Base-by-base conservation (phyloP, 1,140 invertebrate species). In the Dinoponera quadriceps region DNA sequence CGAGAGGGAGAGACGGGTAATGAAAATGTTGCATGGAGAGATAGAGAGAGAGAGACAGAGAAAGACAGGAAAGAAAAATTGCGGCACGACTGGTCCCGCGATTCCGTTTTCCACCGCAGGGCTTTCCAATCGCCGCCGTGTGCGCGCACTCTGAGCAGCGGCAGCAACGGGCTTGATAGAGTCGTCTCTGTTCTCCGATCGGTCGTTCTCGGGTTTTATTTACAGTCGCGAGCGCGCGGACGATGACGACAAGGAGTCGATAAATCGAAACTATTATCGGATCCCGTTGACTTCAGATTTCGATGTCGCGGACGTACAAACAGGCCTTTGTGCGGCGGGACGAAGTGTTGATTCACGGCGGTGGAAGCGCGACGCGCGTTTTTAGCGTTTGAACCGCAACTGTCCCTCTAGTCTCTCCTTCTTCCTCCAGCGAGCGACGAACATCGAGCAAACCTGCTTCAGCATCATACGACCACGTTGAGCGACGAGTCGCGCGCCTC, bases 21-120 rank as follows among this genome's bases (percentile, higher is more conserved):
- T 82, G 22, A 33, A 80, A 80, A 80, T 14, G 51, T 44, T 33
- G 25, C 33, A 22, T 33, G 55, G 9, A 75, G 51, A 44, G n/a
- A n/a, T n/a, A n/a, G n/a, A n/a, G n/a, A n/a, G n/a, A 29, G 33
- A 14, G 49, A 55, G 22, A n/a, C n/a, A n/a, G 3, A 33, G 3
- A 63, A 54, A 77, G 44, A 73, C 4, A 49, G 22, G 60, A 48
- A 55, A 38, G 72, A 44, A 60, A 51, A 66, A 78, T 77, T 86
- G 18, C 16, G 29, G 20, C n/a, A 22, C 29, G 14, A 68, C 18
- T 54, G 33, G 4, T 29, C 29, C 38, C 54, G 33, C 22, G 38
- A 71, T 71, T 80, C 13, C 65, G 49, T 48, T 57, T 80, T 71
- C 29, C n/a, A 55, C 20, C 44, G n/a, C 14, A 3, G 1, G 66